phyloP scores from a whole-genome alignment of 2,113 vertebrate species.

The Cheilinus undulatus region DNA sequence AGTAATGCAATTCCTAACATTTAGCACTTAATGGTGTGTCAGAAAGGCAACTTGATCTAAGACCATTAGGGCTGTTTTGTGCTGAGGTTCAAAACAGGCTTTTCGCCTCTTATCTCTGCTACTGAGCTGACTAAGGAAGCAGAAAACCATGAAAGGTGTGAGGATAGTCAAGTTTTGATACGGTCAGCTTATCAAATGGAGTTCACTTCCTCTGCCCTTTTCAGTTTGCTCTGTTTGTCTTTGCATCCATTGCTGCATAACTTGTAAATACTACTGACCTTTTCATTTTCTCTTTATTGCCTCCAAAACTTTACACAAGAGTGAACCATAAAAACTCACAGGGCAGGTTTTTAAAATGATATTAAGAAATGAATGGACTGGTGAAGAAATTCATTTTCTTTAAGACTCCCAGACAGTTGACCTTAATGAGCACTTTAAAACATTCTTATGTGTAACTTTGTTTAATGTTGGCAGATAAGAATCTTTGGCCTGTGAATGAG shows the following conservation, averaged over 20 bases:
- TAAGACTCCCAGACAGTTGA: too few relatives aligned
- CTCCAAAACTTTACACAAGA: not conserved
- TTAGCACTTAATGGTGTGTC: slow-evolving; percentile 88
- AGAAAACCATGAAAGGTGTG: slow-evolving; percentile 63
- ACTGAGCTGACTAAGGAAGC: slow-evolving; percentile 51
- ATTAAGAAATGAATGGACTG: too few relatives aligned
- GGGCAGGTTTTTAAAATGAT: not conserved
- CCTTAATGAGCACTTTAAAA: too few relatives aligned
- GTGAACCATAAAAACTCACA: not conserved
- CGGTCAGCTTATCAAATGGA: slow-evolving; percentile 34
- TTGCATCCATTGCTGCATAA: not conserved
- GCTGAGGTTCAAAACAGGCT: slow-evolving; percentile 82
- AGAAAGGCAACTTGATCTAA: slow-evolving; percentile 86
- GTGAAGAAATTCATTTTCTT: too few relatives aligned
- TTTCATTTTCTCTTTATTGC: not conserved
- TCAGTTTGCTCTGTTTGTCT: not conserved
- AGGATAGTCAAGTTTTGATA: slow-evolving; percentile 58
- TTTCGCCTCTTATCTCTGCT: slow-evolving; percentile 73
- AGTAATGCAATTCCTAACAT: slow-evolving; percentile 89
- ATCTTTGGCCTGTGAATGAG: too few relatives aligned
- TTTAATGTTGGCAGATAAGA: too few relatives aligned
- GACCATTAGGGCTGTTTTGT: slow-evolving; percentile 86
- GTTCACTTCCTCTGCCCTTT: not conserved
- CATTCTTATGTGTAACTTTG: too few relatives aligned
- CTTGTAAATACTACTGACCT: slow-evolving; percentile 2